Base-by-base conservation (phyloP, 2,113 vertebrate species). In the Thomomys bottae region DNA sequence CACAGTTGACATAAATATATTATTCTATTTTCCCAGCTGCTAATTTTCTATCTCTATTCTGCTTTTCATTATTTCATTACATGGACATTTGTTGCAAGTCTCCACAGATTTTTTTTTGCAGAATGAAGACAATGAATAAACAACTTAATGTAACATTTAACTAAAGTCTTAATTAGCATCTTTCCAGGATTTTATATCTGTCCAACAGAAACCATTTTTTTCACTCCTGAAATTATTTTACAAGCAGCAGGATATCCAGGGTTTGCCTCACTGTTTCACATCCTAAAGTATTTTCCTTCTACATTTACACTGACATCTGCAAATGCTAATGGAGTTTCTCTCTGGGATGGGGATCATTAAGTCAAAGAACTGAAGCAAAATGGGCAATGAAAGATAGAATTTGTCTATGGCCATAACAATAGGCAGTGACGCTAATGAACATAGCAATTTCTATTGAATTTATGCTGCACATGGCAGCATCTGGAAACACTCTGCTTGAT, bases 341-440 rank as follows among this genome's bases (percentile, higher is more conserved):
- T 97, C 88, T 66, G 93, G 81, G 92, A 96, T 95, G 90, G 77
- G 84, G 92, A 97, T 97, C 96, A 97, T 97, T 97, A 97, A 97
- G 96, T 95, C 96, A 97, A 97, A 97, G 94, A 96, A 94, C 93
- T 96, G 83, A 78, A 97, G 94, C 93, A 97, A 97, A 97, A 97
- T 96, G 95, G 93, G 94, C 95, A 97, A 94, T 96, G 97, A 97
- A 97, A 97, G 95, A 96, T 82, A 79, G 94, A 95, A 96, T 97
- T 96, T 97, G 93, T 93, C 96, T 83, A 67, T 80, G 84, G 88
- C 96, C 94, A 79, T 97, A 96, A 97, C 94, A 97, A 96, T 95
- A 97, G 95, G 94, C 96, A 95, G 67, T 90, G 94, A 96, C 94
- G 94, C 91, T 96, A 97, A 96, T 96, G 93, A 93, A 95, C 79